Base-by-base conservation (phyloP, 2,797 vertebrate genomes). In the Chloroceryle amazona region DNA sequence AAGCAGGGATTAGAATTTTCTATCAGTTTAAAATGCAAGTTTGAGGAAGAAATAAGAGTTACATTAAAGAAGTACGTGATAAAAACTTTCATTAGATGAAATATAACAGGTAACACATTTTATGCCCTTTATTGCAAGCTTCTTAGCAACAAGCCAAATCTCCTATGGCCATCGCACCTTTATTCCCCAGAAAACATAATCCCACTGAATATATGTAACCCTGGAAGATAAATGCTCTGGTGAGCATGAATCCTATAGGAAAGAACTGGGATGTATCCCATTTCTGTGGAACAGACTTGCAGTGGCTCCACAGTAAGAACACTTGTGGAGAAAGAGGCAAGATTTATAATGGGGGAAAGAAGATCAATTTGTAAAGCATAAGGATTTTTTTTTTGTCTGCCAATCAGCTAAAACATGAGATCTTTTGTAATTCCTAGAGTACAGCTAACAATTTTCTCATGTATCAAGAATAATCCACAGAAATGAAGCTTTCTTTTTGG, bases 221-320 rank as follows among this genome's bases (percentile, higher is more conserved):
- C 58, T 55, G 35, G 11, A 42, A 28, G 31, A 26, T 6, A 47
- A 0, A 7, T 13, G 21, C 33, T 61, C 33, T 1, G 2, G 14
- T 42, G n/a, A 57, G 17, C n/a, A 81, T 22, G 18, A 37, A 42
- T 23, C 13, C 46, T 22, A 4, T 1, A 61, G 76, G 23, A 47
- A 86, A 62, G 25, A 90, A 79, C 3, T 16, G 29, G 44, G 39
- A 57, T 0, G 5, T 28, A 20, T 19, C 42, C 29, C 15, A 18
- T 35, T 79, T 67, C 63, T 61, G 74, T 9, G 79, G 42, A 91
- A 75, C 3, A 79, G 39, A 44, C 22, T 12, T 46, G 31, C 4
- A 68, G 16, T 28, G 20, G n/a, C 49, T 83, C 44, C 42, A 35
- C 7, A 39, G 23, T 11, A 52, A 65, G 41, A 71, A 28, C 6